Evolutionary conservation across 2,888 invertebrate species (phyloP), one percentile per base, ranked within the genome.

Genomic region (Noctua comes): DNA sequence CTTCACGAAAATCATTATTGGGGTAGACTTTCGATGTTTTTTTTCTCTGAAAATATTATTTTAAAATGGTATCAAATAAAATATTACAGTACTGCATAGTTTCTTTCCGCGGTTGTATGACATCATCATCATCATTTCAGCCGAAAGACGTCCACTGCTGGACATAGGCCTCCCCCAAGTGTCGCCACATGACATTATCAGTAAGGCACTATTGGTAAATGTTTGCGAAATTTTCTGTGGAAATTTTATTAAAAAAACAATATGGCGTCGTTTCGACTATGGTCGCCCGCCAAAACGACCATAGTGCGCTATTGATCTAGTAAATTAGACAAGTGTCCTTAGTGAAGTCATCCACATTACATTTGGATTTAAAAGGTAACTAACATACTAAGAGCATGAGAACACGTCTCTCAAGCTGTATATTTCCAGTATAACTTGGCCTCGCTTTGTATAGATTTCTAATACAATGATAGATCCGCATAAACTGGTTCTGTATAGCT

Each of bases 1-100:
- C 24, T 75, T 75, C 68, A 74, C 59, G 74, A 74, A 36, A 46
- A 11, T 4, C 3, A 24, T 65, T n/a, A 18, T n/a, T n/a, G n/a
- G 54, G 71, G 40, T 71, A 65, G 57, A 74, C 1, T 7, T 46
- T 24, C 18, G 51, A 51, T 51, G 21, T 51, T 4, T 16, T 27
- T n/a, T n/a, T 73, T 31, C 11, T 24, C 1, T 46, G 18, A 65
- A 65, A 0, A 21, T 27, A 2, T 21, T n/a, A 21, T 59, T 59
- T 59, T 6, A 27, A 27, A 40, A 11, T n/a, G 24, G 8, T 8
- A 31, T 59, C 27, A 59, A 27, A 7, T 62, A 18, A 31, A 13
- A 59, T 57, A 57, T 57, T n/a, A 27, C 7, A 27, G 27, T 59
- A 59, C 59, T 27, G 2, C 4, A 57, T 57, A 1, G 11, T n/a